Evolutionary conservation across 2,888 invertebrate genomes (phyloP), one percentile per base, ranked within the genome.

Genomic region (Pseudococcus longispinus): DNA sequence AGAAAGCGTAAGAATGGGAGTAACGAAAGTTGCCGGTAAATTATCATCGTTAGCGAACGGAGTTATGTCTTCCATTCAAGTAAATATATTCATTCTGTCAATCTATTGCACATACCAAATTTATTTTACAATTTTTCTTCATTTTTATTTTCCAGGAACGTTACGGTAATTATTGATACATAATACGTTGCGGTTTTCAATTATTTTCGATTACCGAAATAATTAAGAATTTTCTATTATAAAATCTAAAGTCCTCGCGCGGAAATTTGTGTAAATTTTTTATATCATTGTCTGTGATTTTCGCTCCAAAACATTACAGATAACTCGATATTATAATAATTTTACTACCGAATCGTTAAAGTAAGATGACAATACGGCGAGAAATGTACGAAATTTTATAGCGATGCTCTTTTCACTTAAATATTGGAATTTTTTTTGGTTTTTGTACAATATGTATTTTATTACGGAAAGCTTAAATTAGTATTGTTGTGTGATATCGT

Each of bases 1-100:
- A 91, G 99, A 99, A 91, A 97, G 98, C 89, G 98, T 99, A 51
- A 95, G 96, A 89, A 96, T 97, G 90, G 98, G 99, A 88, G 98
- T 99, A 87, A 97, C 97, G 89, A 97, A 96, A 92, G 98, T 99
- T 88, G 99, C 99, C 84, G 98, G 97, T n/a, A 96, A 96, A 90
- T 92, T 99, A 88, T 98, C 98, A 89, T 96, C 95, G 89, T 92
- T 99, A 89, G 98, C 98, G 89, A 98, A 95, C 92, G 98, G 97
- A 89, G 95, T 98, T 26, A 97, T 98, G 93, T 95, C 95, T 88
- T 96, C 97, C 89, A 93, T 98, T 90, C 98, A 98, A 93, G 98
- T 94, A 89, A 91, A 87, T 46, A 20, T 84, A 32, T 74, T 23
- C 1, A 55, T 37, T 65, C 29, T 77, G 51, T 55, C 20, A 37